phyloP scores from a whole-genome alignment of 2,113 vertebrate genomes.

The Brachyistius frenatus region DNA sequence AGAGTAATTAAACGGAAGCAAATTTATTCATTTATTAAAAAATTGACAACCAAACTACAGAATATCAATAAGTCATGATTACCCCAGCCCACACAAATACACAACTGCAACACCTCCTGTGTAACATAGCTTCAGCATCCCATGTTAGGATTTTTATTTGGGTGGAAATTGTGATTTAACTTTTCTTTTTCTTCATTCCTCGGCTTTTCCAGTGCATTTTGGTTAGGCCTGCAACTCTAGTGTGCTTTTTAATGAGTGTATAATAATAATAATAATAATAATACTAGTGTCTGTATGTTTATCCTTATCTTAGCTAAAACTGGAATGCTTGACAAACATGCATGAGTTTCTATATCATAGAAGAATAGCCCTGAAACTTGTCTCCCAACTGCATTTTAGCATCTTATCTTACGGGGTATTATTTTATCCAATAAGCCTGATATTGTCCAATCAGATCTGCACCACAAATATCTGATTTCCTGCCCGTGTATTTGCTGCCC shows the following conservation, averaged over 20 bases:
- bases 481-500: slow-evolving; percentile 15
- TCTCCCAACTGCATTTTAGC: slow-evolving; percentile 56
- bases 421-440: background rate
- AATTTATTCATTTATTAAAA: background rate
- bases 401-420: slow-evolving; percentile 28
- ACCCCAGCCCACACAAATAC: slow-evolving; percentile 12
- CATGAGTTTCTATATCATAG: slow-evolving; percentile 71
- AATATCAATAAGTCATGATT: too few relatives aligned
- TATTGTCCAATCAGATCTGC: background rate
- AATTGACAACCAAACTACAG: background rate
- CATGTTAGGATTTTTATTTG: slow-evolving; percentile 33
- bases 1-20: background rate
- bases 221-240: slow-evolving; percentile 45
- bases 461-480: slow-evolving; percentile 28
- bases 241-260: slow-evolving; percentile 58
- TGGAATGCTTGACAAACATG: slow-evolving; percentile 76
- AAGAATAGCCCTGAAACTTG: slow-evolving; percentile 40
- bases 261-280: slow-evolving; percentile 28
- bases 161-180: slow-evolving; percentile 52
- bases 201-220: slow-evolving; percentile 43
- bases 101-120: slow-evolving; percentile 4
- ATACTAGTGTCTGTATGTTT: slow-evolving; percentile 54
- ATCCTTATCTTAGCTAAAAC: slow-evolving; percentile 64
- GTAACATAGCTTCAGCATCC: slow-evolving; percentile 41
- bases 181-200: slow-evolving; percentile 47